Evolutionary conservation across 2,888 invertebrate species (phyloP), one percentile per base, ranked within the genome.

Genomic region (Clitarchus hookeri): DNA sequence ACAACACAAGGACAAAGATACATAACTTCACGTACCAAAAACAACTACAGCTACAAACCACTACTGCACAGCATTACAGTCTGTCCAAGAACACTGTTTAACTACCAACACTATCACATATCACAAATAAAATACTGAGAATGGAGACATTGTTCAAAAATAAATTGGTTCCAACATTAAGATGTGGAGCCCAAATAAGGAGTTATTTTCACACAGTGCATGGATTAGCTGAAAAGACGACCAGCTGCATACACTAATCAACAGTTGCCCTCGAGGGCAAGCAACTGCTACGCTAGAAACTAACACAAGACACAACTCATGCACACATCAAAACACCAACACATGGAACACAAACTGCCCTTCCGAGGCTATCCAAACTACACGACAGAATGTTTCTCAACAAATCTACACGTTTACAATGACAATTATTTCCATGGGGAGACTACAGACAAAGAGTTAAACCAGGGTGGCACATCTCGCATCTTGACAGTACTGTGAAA

Each of bases 41-140:
- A 65, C 65, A 65, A 65, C 65, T 65, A 65, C n/a, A 65, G 19
- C 65, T 65, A 65, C 23, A 65, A 65, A 65, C 65, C 65, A 16
- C 65, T 65, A 48, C 65, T 65, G n/a, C 65, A 65, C 65, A 65
- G 65, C 65, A 16, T 65, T 23, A 65, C 65, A 65, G 65, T 23
- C 65, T 65, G n/a, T 65, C 65, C 65, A 65, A 65, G 23, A 65
- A 65, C 65, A 65, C 65, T 65, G 48, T 48, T 23, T 16, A 8
- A 9, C 65, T 65, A 65, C 65, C 19, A n/a, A 65, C 65, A 65
- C n/a, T 8, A 65, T 65, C 83, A 85, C 85, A 85, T 87, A 87
- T 87, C 87, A 87, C 86, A 65, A 65, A 65, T 87, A 83, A 84
- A 86, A 86, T 87, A 87, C 87, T 87, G 85, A 65, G 65, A 65